These are phyloP conservation scores for Thereva nobilitata DNA, from an alignment of 2,888 invertebrate genomes.

Conservation along the genomic window DNA sequence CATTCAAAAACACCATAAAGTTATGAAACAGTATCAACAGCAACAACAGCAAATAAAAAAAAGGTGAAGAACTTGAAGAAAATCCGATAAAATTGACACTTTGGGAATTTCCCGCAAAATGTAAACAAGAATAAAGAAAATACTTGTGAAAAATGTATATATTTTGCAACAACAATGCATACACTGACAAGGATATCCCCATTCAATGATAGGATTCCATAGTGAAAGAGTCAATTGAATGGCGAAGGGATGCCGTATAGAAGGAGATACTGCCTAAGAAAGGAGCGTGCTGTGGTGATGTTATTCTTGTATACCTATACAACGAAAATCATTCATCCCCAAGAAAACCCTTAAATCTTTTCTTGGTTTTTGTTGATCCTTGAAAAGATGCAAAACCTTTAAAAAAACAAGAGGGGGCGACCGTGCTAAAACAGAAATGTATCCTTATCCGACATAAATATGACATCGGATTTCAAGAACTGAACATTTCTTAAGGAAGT, in stretches of 20 bases:
- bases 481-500: conserved; percentile 17
- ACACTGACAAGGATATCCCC: background rate
- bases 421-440: background rate
- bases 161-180: conserved; percentile 5
- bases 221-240: conserved; percentile 5
- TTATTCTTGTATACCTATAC: conserved; percentile 18
- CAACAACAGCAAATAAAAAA: conserved; percentile 15
- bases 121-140: conserved; percentile 35
- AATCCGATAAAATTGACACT: conserved; percentile 42
- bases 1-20: conserved; percentile 16
- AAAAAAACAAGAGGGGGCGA: conserved; percentile 7
- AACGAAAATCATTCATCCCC: conserved; percentile 21
- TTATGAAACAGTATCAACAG: conserved; percentile 15
- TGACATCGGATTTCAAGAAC: conserved; percentile 38
- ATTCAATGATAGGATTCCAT: conserved; percentile 21
- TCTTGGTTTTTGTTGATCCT: conserved; percentile 15
- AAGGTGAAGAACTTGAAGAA: conserved; percentile 1
- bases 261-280: background rate
- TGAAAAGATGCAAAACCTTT: background rate
- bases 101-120: conserved; percentile 32
- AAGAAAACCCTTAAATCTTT: conserved; percentile 34
- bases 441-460: conserved; percentile 35
- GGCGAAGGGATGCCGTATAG: too few species aligned
- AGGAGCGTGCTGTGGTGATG: conserved; percentile 6
- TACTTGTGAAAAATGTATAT: conserved; percentile 12